These are phyloP conservation scores for Pseudochirops corinnae DNA, from an alignment of 2,797 vertebrate genomes.

Conservation along the genomic window DNA sequence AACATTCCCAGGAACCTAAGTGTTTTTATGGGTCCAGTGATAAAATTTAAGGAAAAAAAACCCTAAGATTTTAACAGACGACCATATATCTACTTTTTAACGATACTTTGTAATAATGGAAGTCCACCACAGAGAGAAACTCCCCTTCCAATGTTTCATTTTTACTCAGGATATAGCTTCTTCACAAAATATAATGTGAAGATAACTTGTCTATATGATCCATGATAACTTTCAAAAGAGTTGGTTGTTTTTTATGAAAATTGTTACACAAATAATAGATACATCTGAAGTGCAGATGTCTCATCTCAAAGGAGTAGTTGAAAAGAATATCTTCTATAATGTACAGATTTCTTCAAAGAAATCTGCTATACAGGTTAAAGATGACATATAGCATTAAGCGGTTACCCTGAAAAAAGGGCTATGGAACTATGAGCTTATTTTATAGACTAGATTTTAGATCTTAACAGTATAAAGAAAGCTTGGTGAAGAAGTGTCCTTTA, in stretches of 20 bases:
- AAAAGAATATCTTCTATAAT: background rate
- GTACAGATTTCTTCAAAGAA: constrained; percentile 20
- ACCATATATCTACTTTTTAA: background rate
- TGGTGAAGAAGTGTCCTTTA: background rate
- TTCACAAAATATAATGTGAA: constrained; percentile 8
- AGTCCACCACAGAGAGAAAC: background rate
- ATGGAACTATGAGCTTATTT: background rate
- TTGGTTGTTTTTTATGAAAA: background rate
- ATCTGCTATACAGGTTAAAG: background rate
- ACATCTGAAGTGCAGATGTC: background rate
- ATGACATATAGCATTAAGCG: background rate
- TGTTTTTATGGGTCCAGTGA: background rate
- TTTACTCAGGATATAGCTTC: background rate
- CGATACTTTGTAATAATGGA: background rate
- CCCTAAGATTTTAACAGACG: background rate
- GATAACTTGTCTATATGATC: background rate
- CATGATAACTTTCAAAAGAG: background rate
- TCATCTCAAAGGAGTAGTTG: background rate
- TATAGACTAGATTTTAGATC: background rate
- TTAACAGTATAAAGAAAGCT: background rate
- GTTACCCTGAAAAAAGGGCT: background rate
- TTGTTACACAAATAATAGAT: background rate
- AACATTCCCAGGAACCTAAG: background rate
- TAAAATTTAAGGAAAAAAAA: background rate
- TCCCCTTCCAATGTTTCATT: background rate